Percentiles rank a stretch among this genome's conserved stretches.
These are phyloP conservation scores for Catonia carolina DNA, from an alignment of 2,888 invertebrate species.

Conservation along the genomic window DNA sequence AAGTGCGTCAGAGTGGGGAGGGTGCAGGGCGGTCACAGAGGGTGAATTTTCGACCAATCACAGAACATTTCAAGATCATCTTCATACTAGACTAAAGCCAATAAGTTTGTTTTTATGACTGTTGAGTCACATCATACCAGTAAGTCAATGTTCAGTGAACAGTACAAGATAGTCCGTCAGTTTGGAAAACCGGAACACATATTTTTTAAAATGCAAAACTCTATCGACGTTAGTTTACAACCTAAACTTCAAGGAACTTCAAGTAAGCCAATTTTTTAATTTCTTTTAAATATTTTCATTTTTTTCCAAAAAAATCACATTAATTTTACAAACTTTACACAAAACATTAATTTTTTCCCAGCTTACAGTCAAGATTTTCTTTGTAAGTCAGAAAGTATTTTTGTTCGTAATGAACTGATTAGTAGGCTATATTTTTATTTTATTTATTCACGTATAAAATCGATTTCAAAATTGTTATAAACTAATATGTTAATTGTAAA, in stretches of 20 bases:
- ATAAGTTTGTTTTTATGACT: constrained; percentile 18
- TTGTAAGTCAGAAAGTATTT: too few relatives aligned
- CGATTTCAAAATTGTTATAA: too few relatives aligned
- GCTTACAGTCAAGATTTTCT: too few relatives aligned
- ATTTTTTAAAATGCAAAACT: not conserved
- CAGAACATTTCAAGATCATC: constrained; percentile 6
- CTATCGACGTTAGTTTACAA: constrained; percentile 1
- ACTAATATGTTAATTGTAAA: too few relatives aligned
- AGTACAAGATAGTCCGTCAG: constrained; percentile 1
- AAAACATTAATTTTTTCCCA: too few relatives aligned
- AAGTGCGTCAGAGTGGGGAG: constrained; percentile 8
- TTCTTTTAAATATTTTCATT: too few relatives aligned
- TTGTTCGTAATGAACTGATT: too few relatives aligned
- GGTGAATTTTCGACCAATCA: constrained; percentile 19
- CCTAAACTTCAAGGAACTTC: constrained; percentile 23
- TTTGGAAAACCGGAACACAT: not conserved
- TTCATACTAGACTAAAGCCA: constrained; percentile 10
- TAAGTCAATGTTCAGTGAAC: constrained; percentile 11
- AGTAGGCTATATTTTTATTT: too few relatives aligned
- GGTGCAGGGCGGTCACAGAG: constrained; percentile 17
- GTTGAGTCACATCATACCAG: constrained; percentile 8
- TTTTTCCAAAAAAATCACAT: not conserved
- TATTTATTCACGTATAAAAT: too few relatives aligned
- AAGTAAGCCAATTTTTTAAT: constrained; percentile 16
- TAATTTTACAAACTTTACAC: too few relatives aligned